Base-by-base conservation (phyloP, 2,888 invertebrate species). In the Mylabris sibirica region DNA sequence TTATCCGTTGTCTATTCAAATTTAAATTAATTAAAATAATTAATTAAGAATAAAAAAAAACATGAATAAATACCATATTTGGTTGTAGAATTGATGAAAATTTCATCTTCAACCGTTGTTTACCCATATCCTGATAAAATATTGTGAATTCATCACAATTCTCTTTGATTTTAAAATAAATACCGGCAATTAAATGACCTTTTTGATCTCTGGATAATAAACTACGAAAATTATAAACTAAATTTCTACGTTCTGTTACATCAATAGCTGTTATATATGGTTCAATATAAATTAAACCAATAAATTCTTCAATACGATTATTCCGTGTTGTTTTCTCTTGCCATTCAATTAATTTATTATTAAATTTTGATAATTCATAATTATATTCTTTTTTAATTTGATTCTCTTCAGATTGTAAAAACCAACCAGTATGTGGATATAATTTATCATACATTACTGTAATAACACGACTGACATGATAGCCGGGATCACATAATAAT, bases 391-490 rank as follows among this genome's bases (percentile, higher is more conserved):
- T 94, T 80, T 90, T 90, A 81, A 92, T 89, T 76, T 90, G 90
- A 61, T 89, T 86, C 80, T 94, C 94, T 79, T 93, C 91, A 0
- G 92, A 91, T 81, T 95, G 95, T 12, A 90, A 91, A 83, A 95
- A 96, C 93, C 94, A 94, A 76, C 94, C 93, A 70, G 96, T 96
- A 79, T 97, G 95, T 14, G 96, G 97, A 85, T 93, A 95, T 61
- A 88, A 87, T 71, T 91, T 88, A 83, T 97, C 96, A 44, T 89
- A 88, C 96, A 96, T 97, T 64, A 96, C 92, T 24, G 95, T 94
- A 71, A 96, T 90, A 67, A 93, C 92, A 71, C 95, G 88, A 57
- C 93, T 92, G 70, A 96, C 92, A 84, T 97, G 96, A 85, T 97
- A 97, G 20, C 96, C 96, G 0, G 96, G 95, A 87, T 97, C 97